phyloP scores from a whole-genome alignment of 1,140 invertebrate species.

The Calosoma granatense region DNA sequence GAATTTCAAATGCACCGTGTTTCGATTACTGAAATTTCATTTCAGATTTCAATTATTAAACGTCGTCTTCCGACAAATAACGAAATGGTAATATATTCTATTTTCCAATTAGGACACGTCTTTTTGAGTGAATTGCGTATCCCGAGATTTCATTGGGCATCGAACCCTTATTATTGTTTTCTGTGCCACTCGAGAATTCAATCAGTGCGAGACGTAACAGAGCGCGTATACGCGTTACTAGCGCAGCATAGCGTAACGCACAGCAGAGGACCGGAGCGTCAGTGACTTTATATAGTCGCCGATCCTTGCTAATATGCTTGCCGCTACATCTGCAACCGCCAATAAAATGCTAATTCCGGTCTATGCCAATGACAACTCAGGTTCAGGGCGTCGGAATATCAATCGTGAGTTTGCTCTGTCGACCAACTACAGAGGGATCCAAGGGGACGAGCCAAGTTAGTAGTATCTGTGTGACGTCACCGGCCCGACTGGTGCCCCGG shows the following conservation, averaged over 20 bases:
- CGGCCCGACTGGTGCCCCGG: neutral
- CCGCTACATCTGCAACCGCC: slow-evolving; percentile 5
- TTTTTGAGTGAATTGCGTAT: neutral
- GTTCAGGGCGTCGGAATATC: neutral
- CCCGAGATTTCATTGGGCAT: neutral
- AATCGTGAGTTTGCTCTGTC: too few species aligned
- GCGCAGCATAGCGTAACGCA: too few species aligned
- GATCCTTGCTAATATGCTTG: neutral
- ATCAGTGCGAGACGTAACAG: too few species aligned
- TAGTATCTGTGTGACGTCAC: neutral
- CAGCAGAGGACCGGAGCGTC: too few species aligned
- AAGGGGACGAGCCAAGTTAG: neutral
- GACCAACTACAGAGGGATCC: neutral
- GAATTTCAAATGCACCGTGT: neutral
- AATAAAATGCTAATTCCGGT: slow-evolving; percentile 9
- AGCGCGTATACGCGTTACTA: too few species aligned
- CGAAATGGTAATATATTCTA: slow-evolving; percentile 1
- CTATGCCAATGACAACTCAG: neutral
- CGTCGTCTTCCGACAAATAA: neutral
- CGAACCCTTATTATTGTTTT: slow-evolving; percentile 4
- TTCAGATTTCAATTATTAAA: slow-evolving; percentile 5
- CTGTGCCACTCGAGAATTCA: neutral
- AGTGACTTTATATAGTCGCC: neutral
- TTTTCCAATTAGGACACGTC: slow-evolving; percentile 3
- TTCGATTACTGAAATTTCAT: neutral